A percentile compares a stretch with the other conserved stretches of the same genome.
phyloP scores from a whole-genome alignment of 2,113 vertebrate species.

The Dolichotis patagonum region DNA sequence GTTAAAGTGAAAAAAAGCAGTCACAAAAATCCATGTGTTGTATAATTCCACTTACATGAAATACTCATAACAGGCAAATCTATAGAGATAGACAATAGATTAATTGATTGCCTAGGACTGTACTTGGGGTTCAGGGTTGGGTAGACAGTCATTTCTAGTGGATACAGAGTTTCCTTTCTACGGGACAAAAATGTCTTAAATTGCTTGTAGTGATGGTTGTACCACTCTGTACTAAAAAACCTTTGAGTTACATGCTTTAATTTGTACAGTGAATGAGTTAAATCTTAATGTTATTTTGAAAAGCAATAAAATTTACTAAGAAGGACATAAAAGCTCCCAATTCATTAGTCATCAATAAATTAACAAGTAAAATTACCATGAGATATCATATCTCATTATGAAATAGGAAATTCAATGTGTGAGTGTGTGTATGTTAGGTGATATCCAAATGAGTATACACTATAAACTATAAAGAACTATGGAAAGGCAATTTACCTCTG shows the following conservation, averaged over 20 bases:
- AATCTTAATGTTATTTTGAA: background rate
- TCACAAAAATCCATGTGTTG: background rate
- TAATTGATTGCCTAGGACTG: background rate
- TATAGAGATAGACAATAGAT: background rate
- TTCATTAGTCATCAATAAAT: background rate
- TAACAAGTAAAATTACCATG: background rate
- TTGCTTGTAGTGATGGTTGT: background rate
- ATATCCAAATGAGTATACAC: background rate
- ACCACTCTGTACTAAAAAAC: background rate
- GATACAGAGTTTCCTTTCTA: background rate
- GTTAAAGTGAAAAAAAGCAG: background rate
- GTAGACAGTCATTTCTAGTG: background rate
- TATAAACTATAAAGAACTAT: background rate
- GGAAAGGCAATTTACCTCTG: background rate
- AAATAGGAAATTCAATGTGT: conserved; percentile 18
- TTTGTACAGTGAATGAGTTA: conserved; percentile 10
- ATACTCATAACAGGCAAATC: background rate
- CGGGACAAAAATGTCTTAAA: background rate
- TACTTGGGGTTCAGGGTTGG: background rate
- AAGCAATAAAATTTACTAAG: conserved; percentile 40
- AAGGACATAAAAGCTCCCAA: background rate
- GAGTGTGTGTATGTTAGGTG: background rate
- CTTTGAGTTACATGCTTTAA: conserved; percentile 22
- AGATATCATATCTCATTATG: background rate
- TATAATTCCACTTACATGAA: background rate